These are phyloP conservation scores for Sturnira hondurensis DNA, from an alignment of 2,113 vertebrate species.

Conservation along the genomic window DNA sequence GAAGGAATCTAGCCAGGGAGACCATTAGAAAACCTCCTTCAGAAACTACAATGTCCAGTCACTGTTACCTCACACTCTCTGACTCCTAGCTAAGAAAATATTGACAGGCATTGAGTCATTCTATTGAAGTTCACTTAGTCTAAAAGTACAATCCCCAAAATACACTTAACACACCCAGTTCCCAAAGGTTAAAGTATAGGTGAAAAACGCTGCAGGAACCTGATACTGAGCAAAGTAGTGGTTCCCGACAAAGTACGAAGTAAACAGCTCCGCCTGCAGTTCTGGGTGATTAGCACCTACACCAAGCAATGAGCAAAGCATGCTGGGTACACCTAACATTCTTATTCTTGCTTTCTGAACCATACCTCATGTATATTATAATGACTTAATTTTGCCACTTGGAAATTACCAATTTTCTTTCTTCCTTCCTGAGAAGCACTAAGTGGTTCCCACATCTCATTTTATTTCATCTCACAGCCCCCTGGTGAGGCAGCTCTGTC, in stretches of 20 bases:
- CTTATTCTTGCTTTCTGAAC: not conserved
- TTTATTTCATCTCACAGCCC: not conserved
- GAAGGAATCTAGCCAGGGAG: not conserved
- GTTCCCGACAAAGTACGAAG: constrained; percentile 22
- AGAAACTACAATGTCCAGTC: not conserved
- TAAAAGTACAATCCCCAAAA: constrained; percentile 57
- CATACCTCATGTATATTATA: not conserved
- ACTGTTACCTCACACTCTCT: not conserved
- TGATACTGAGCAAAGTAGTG: not conserved
- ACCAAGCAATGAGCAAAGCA: not conserved
- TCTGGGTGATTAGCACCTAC: not conserved
- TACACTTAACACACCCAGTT: constrained; percentile 53
- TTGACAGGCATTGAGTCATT: constrained; percentile 76
- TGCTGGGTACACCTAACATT: not conserved
- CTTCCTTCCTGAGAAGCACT: constrained; percentile 29
- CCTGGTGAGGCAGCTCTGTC: not conserved
- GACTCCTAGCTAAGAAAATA: constrained; percentile 65
- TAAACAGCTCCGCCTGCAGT: not conserved
- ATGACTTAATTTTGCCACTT: not conserved
- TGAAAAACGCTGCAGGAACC: constrained; percentile 28
- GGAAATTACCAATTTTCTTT: not conserved
- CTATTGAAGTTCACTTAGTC: constrained; percentile 46
- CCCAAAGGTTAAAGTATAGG: constrained; percentile 59
- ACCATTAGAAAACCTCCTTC: not conserved
- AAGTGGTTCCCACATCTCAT: not conserved